Evolutionary conservation across 2,113 vertebrate species (phyloP), one percentile per base, ranked within the genome.

Genomic region (Peucedramus taeniatus): DNA sequence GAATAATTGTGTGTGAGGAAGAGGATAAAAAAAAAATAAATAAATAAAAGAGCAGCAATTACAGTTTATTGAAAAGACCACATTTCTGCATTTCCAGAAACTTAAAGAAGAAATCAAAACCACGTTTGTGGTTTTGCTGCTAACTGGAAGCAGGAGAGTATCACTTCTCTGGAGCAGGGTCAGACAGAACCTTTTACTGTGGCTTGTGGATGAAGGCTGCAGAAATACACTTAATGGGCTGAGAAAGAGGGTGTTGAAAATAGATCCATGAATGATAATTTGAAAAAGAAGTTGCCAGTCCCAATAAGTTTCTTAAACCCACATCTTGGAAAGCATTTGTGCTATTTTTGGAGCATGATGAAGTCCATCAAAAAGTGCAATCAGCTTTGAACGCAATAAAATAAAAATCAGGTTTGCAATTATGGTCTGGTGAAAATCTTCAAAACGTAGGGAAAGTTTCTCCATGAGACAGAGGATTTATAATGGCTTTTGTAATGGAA

Each of bases 161-260:
- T 51, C 91, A 72, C 74, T 76, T 15, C 92, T 94, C 94, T 74
- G 66, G 94, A 95, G 44, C 79, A 15, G 80, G 56, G 66, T 97
- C 88, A 95, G 79, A 95, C 87, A 71, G 63, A 96, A 51, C 79
- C 71, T 93, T 92, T 98, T 89, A 77, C 35, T 93, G 87, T 96
- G 94, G 82, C 81, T 96, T 96, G 50, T 1, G 13, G 49, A 87
- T 94, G 69, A 80, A 83, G 56, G 39, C 65, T 93, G 71, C 63
- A 94, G 76, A 93, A 81, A 68, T 49, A 61, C 70, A 76, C 89
- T 94, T 83, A 85, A 78, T 95, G 82, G 72, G 75, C 75, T 96
- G 91, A 94, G 60, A 89, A 83, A 89, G 75, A 87, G 94, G 93
- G 96, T 96, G 94, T 95, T 97, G 97, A 95, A 96, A 97, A 96